phyloP scores from a whole-genome alignment of 2,113 vertebrate species.

The Tursiops truncatus region DNA sequence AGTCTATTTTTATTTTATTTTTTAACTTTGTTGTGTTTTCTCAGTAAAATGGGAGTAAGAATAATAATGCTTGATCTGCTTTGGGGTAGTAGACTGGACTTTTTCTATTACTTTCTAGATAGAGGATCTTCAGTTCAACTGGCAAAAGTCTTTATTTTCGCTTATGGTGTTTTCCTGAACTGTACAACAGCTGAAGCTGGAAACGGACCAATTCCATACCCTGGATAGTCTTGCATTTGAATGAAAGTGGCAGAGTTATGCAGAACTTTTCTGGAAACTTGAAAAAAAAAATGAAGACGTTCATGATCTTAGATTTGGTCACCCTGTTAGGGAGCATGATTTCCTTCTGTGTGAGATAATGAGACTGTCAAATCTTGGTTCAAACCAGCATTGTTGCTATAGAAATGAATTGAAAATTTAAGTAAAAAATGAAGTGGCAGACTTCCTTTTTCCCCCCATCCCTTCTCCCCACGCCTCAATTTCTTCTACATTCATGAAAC shows the following conservation, averaged over 20 bases:
- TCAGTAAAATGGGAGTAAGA: background rate
- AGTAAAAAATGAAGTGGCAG: background rate
- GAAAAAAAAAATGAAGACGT: background rate
- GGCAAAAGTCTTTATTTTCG: background rate
- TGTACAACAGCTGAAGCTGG: background rate
- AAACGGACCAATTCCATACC: background rate
- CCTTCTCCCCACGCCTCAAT: background rate
- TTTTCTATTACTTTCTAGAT: background rate
- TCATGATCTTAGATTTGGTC: background rate
- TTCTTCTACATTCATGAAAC: background rate
- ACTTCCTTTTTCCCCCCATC: background rate
- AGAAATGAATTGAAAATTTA: background rate
- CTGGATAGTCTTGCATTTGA: background rate
- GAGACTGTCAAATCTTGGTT: background rate
- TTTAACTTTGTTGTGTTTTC: background rate
- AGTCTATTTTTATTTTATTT: background rate
- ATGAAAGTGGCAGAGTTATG: background rate
- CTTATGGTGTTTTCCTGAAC: background rate
- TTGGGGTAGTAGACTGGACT: background rate
- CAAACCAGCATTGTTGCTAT: background rate
- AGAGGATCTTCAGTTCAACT: background rate
- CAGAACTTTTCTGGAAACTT: conserved; percentile 21
- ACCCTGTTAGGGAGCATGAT: background rate
- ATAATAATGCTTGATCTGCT: background rate
- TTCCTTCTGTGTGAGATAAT: background rate